These are phyloP conservation scores for Conger conger DNA, from an alignment of 2,113 vertebrate species.

Conservation along the genomic window DNA sequence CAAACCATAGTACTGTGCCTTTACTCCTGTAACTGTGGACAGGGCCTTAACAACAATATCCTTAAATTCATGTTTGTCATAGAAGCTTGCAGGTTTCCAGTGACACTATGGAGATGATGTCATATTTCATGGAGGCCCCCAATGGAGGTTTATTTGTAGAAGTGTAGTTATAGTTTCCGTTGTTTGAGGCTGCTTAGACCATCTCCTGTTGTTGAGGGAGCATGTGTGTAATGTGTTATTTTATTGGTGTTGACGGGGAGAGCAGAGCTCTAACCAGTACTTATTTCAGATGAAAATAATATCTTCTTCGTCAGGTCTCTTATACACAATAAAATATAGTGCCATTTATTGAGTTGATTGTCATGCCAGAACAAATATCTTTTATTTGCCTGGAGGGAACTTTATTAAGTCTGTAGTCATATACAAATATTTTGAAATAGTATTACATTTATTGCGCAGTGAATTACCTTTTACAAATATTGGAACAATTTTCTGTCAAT, in stretches of 20 bases:
- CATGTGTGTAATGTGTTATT: background rate
- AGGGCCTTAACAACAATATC: background rate
- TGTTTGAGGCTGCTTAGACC: background rate
- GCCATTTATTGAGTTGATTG: constrained; percentile 1
- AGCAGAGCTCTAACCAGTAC: background rate
- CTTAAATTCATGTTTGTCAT: background rate
- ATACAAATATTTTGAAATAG: background rate
- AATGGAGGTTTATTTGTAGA: background rate
- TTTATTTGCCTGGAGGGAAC: background rate
- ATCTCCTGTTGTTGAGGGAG: background rate
- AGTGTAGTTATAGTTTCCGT: background rate
- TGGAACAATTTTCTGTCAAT: background rate
- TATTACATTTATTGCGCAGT: background rate
- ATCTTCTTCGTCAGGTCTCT: background rate
- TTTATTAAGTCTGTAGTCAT: background rate
- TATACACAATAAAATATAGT: background rate
- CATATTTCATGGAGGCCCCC: background rate
- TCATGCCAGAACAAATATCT: background rate
- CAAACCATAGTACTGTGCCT: too few species aligned
- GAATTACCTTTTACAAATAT: background rate
- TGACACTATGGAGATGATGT: background rate
- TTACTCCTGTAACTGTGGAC: too few species aligned
- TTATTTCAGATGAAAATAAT: background rate
- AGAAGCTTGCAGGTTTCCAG: background rate
- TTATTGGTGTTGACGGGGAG: background rate